Percentiles rank a stretch among this genome's conserved stretches.
These are phyloP conservation scores for Megaceryle maxima DNA, from an alignment of 2,113 vertebrate genomes.

Conservation along the genomic window DNA sequence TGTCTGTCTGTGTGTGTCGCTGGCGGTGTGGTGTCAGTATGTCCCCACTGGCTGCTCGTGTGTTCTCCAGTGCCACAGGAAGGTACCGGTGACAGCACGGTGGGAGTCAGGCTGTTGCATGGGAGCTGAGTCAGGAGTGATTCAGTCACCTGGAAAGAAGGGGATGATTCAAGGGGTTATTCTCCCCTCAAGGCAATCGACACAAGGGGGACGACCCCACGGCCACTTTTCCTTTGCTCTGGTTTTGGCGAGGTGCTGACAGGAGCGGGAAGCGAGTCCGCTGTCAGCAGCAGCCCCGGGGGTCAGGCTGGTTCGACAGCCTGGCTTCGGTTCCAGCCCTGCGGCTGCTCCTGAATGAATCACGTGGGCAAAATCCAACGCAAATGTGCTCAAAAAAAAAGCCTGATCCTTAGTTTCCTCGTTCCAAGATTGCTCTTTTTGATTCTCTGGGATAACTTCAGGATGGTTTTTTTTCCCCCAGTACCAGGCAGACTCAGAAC, in stretches of 20 bases:
- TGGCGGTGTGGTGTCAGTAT: background rate
- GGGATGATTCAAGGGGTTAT: background rate
- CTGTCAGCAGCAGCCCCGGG: background rate
- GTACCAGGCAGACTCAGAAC: background rate
- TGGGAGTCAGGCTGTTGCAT: rapidly evolving
- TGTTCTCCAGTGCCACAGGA: background rate
- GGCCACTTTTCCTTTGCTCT: background rate
- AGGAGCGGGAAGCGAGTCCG: background rate
- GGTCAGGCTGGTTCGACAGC: background rate
- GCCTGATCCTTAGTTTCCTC: background rate
- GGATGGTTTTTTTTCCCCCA: background rate
- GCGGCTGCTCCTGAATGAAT: background rate
- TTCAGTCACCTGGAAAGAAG: background rate
- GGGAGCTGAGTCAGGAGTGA: background rate
- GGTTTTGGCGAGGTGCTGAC: background rate
- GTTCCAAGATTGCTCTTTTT: background rate
- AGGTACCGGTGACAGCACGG: rapidly evolving
- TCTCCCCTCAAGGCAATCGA: background rate
- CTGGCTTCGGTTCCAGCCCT: background rate
- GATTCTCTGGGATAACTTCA: background rate
- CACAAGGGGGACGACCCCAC: background rate
- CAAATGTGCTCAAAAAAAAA: background rate
- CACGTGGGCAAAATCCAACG: background rate
- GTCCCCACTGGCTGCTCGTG: no score
- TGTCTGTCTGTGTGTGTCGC: background rate